phyloP scores from a whole-genome alignment of 92 coral and sea anemone genomes.

The Bergia sp. region DNA sequence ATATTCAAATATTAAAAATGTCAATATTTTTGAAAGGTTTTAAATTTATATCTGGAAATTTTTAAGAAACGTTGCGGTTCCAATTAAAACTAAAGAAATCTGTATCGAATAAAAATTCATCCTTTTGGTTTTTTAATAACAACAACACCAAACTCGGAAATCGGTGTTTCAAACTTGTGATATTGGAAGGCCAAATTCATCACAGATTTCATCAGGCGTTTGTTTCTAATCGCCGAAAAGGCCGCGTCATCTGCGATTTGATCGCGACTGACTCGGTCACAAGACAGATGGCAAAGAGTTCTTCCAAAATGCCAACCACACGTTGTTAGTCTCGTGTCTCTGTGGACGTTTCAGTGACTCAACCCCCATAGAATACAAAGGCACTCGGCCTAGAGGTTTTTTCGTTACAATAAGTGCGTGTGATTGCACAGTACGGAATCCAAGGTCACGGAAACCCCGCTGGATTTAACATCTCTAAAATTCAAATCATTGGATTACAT shows the following conservation, averaged over 20 bases:
- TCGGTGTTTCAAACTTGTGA: conserved; percentile 8
- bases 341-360: not conserved
- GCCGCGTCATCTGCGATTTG: conserved; percentile 2
- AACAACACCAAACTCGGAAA: not conserved
- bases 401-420: conserved; percentile 5
- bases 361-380: not conserved
- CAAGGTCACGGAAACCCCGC: conserved; percentile 38
- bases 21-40: too few relatives aligned
- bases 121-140: conserved; percentile 1
- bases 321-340: conserved; percentile 6
- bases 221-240: not conserved
- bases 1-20: not conserved
- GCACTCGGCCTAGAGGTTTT: conserved; percentile 23
- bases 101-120: conserved; percentile 1
- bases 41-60: not conserved
- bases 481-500: conserved; percentile 15
- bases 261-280: not conserved
- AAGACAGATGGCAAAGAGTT: conserved; percentile 5
- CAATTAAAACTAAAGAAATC: conserved; percentile 16
- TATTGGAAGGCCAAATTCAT: conserved; percentile 10
- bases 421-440: conserved; percentile 3
- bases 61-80: not conserved
- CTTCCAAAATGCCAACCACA: not conserved
- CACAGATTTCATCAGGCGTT: not conserved
- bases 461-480: conserved; percentile 32